Base-by-base conservation (phyloP, 2,888 invertebrate genomes). In the Limulus polyphemus region DNA sequence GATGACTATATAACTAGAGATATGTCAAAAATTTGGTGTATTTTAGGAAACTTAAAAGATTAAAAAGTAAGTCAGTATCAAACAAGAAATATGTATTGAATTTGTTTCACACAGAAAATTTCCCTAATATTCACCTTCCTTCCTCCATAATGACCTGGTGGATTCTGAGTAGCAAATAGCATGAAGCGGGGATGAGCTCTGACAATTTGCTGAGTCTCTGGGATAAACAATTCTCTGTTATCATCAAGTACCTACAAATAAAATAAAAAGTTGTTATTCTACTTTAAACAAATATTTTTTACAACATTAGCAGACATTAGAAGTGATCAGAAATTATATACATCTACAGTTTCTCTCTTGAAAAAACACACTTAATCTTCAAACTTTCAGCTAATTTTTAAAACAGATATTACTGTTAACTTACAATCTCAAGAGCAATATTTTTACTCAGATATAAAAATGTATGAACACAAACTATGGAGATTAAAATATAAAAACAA, bases 151-250 rank as follows among this genome's bases (percentile, higher is more conserved):
- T 88, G 77, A 0, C 93, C 93, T 0, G 98, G 94, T 2, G 99
- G 99, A 80, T 99, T 99, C 78, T 99, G 99, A 0, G 99, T 99
- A 0, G 99, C 99, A 76, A 99, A 99, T 0, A 99, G 79, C 86
- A 94, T 90, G 74, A 99, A 99, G 72, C 88, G 86, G 0, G 86
- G 84, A 79, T 99, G 90, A 0, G 99, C 99, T 78, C 86, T 89
- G 0, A 99, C 84, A 0, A 86, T 83, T 71, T 88, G 84, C 75
- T 98, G 98, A 0, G 95, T 97, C 79, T 99, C 99, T 0, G 98
- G 87, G 68, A 99, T 94, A 73, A 90, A 98, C 46, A 99, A 78
- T 75, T 99, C 98, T n/a, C 97, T 81, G 74, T 99, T 99, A 73
- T 99, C 98, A 74, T 99, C 98, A 49, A 99, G 80, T 9, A 99